Evolutionary conservation across 2,113 vertebrate species (phyloP).

Genomic region (Athene cunicularia): DNA sequence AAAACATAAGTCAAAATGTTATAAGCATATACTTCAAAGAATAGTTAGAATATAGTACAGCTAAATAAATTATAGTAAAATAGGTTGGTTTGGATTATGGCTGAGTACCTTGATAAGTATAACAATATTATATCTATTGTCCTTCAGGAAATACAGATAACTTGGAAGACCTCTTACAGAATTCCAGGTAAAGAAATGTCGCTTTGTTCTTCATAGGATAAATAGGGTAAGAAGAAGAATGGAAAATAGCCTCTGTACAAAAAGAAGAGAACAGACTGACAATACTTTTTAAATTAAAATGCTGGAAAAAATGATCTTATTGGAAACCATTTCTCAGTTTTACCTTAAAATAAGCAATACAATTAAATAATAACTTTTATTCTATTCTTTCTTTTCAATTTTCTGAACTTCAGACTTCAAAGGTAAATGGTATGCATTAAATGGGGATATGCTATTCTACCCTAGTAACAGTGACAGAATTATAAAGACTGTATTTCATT

Average conservation of each 20-base stretch:
- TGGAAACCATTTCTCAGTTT: neutral
- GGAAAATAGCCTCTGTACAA: neutral
- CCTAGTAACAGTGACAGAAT: constrained; percentile 49
- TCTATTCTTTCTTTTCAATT: neutral
- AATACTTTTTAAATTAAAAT: neutral
- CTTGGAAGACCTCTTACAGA: neutral
- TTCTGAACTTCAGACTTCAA: neutral
- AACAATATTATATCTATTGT: neutral
- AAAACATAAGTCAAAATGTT: neutral
- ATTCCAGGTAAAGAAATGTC: neutral
- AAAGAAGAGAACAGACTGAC: neutral
- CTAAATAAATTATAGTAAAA: neutral
- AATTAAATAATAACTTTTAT: neutral
- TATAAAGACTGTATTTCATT: constrained; percentile 75
- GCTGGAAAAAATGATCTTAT: neutral
- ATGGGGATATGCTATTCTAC: constrained; percentile 75
- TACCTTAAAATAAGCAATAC: neutral
- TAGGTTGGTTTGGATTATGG: neutral
- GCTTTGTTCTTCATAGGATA: neutral
- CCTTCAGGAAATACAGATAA: neutral
- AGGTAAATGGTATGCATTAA: constrained; percentile 79
- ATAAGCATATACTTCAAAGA: neutral
- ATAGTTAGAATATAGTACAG: neutral
- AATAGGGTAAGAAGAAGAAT: neutral
- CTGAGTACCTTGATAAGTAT: neutral